Conservation (phyloP, 2,113 vertebrate species). For the Emydura subglobosa region DNA sequence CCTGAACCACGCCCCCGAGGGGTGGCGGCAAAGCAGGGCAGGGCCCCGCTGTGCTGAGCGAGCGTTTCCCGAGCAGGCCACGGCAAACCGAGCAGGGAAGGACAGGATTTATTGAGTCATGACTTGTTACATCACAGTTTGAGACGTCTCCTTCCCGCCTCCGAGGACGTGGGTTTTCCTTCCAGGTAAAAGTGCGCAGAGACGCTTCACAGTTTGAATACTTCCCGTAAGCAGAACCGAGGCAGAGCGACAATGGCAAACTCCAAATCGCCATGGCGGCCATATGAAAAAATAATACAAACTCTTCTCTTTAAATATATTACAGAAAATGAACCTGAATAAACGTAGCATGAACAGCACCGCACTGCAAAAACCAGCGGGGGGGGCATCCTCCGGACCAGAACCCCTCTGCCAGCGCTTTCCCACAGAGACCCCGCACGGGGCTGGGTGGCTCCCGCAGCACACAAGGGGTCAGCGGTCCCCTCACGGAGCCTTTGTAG, state of each 20-base stretch:
- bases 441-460: background rate
- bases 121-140: constrained; percentile 74
- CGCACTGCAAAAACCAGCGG: background rate
- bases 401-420: background rate
- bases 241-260: constrained; percentile 79
- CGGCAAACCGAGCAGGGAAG: constrained; percentile 57
- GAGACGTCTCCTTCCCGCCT: constrained; percentile 57
- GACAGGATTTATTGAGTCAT: constrained; percentile 71
- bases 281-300: constrained; percentile 86
- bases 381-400: background rate
- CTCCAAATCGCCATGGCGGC: constrained; percentile 66
- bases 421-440: background rate
- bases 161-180: constrained; percentile 57
- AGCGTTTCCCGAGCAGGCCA: constrained; percentile 49
- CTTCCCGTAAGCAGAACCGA: constrained; percentile 80
- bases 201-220: constrained; percentile 84
- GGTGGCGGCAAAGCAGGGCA: background rate
- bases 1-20: background rate
- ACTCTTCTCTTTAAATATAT: constrained; percentile 86
- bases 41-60: too few relatives aligned
- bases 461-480: background rate
- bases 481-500: background rate
- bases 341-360: constrained; percentile 56
- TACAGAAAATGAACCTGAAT: constrained; percentile 84
- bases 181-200: constrained; percentile 80